A percentile compares a stretch with the other conserved stretches of the same genome.
These are phyloP conservation scores for Poeciliopsis turneri DNA, from an alignment of 2,797 vertebrate species.

Conservation along the genomic window DNA sequence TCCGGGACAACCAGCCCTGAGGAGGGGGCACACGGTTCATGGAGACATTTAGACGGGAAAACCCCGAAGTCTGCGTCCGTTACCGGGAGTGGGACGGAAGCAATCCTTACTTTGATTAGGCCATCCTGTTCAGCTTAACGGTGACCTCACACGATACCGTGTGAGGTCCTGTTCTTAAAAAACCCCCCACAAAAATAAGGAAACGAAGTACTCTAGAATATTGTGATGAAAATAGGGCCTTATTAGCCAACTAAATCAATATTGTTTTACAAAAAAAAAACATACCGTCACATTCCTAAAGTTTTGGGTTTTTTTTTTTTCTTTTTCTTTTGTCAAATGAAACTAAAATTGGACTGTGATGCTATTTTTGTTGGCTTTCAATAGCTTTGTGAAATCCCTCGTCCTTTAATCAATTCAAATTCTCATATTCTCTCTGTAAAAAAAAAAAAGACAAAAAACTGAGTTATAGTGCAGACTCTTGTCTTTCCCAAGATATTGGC, in stretches of 20 bases:
- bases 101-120: not conserved
- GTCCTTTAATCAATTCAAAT: not conserved
- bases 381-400: not conserved
- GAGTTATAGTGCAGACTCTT: not conserved
- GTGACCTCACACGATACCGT: not conserved
- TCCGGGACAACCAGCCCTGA: slow-evolving; percentile 33
- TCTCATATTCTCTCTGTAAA: not conserved
- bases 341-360: not conserved
- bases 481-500: not conserved
- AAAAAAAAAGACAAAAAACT: too few species aligned
- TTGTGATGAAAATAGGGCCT: not conserved
- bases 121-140: not conserved
- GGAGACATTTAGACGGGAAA: slow-evolving; percentile 17
- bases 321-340: not conserved
- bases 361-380: not conserved
- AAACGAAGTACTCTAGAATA: not conserved
- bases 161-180: not conserved
- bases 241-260: not conserved
- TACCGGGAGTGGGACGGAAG: not conserved
- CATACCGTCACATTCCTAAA: too few species aligned
- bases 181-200: too few species aligned
- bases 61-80: not conserved
- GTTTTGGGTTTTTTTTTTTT: too few species aligned
- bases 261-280: not conserved
- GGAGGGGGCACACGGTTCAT: slow-evolving; percentile 15